These are phyloP conservation scores for Mongoloraphidia duomilia DNA, from an alignment of 2,888 invertebrate species.

Conservation along the genomic window DNA sequence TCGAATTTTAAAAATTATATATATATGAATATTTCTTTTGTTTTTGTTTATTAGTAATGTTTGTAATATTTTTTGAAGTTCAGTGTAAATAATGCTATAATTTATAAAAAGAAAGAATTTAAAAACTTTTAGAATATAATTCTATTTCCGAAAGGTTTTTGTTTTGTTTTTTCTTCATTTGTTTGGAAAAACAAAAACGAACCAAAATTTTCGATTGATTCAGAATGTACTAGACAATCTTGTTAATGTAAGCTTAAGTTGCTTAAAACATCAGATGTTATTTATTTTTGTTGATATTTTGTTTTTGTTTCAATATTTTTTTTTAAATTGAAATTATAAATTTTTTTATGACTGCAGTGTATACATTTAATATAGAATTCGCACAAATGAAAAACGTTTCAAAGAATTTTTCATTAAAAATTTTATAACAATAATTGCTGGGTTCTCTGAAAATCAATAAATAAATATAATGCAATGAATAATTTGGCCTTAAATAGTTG, in stretches of 20 bases:
- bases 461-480: too few species aligned
- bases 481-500: too few species aligned
- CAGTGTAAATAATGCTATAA: not conserved
- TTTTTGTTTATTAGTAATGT: not conserved
- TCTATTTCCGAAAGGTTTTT: not conserved
- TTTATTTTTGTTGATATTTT: not conserved
- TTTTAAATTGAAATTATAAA: too few species aligned
- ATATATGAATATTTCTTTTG: not conserved
- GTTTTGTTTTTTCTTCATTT: too few species aligned
- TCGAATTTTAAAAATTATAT: not conserved
- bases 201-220: not conserved
- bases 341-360: too few species aligned
- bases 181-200: not conserved
- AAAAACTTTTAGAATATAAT: not conserved
- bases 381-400: too few species aligned
- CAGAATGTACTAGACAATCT: not conserved
- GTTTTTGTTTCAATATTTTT: not conserved
- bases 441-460: too few species aligned
- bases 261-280: not conserved
- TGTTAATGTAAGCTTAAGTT: not conserved
- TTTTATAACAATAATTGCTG: too few species aligned
- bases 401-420: too few species aligned
- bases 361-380: too few species aligned
- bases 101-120: constrained; percentile 1
- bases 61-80: constrained; percentile 1